These are phyloP conservation scores for Cactoblastis cactorum DNA, from an alignment of 2,888 invertebrate species.

Conservation along the genomic window DNA sequence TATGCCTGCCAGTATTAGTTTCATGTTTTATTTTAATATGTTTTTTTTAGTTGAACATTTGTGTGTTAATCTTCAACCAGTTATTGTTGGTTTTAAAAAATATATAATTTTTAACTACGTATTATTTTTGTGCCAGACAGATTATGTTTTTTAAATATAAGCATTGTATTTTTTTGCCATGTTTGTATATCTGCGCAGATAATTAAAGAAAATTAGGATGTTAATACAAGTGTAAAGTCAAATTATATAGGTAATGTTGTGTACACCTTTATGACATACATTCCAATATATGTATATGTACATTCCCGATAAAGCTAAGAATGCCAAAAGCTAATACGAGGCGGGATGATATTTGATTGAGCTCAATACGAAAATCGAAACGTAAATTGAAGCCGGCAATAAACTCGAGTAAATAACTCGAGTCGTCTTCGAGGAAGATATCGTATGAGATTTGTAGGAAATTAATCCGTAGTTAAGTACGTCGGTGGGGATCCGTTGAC, in stretches of 20 bases:
- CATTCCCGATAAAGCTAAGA: not conserved
- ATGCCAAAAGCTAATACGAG: not conserved
- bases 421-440: not conserved
- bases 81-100: too few species aligned
- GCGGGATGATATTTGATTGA: slow-evolving; percentile 1
- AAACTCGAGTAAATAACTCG: not conserved
- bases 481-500: too few species aligned
- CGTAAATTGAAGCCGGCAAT: slow-evolving; percentile 9
- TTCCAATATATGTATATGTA: slow-evolving; percentile 1
- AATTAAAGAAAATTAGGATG: too few species aligned
- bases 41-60: too few species aligned
- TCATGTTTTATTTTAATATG: too few species aligned
- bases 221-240: not conserved
- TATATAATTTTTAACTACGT: too few species aligned
- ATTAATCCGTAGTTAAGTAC: not conserved
- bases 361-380: not conserved
- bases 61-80: too few species aligned
- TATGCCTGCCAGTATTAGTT: too few species aligned
- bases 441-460: not conserved
- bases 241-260: not conserved
- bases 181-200: too few species aligned
- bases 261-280: not conserved
- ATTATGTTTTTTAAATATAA: too few species aligned
- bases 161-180: too few species aligned
- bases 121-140: too few species aligned